phyloP scores from a whole-genome alignment of 2,888 invertebrate species.

The Ichneumoninae sp. region DNA sequence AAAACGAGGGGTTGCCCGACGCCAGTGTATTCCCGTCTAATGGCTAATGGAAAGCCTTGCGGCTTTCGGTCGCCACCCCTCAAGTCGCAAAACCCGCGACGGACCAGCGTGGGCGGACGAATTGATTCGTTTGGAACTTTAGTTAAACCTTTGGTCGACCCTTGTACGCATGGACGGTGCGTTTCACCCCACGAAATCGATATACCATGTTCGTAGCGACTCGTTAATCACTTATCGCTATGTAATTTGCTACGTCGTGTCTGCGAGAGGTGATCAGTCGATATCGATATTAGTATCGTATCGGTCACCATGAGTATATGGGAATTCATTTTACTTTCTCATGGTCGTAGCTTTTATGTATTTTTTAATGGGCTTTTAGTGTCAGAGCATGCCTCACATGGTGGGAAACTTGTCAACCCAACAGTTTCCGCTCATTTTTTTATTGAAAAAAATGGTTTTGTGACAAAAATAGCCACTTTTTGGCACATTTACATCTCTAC shows the following conservation, averaged over 20 bases:
- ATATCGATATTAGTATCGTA: not conserved
- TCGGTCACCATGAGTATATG: not conserved
- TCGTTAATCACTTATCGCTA: conserved; percentile 2
- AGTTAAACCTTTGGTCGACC: conserved; percentile 69
- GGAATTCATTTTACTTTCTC: no score
- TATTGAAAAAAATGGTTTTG: no score
- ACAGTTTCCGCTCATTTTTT: no score
- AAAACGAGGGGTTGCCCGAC: conserved; percentile 33
- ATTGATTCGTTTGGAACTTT: conserved; percentile 69
- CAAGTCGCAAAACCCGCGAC: conserved; percentile 22
- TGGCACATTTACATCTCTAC: no score
- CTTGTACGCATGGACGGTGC: conserved; percentile 6
- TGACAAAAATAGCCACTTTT: no score
- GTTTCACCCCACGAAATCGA: conserved; percentile 15
- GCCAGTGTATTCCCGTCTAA: conserved; percentile 60
- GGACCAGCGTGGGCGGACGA: conserved; percentile 27
- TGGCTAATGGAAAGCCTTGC: conserved; percentile 74
- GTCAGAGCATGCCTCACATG: no score
- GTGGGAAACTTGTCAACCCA: no score
- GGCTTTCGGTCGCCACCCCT: conserved; percentile 61
- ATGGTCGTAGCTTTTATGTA: no score
- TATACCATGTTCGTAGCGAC: not conserved
- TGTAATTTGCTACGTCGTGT: not conserved
- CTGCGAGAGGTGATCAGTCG: not conserved
- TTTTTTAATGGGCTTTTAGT: no score